phyloP scores from a whole-genome alignment of 2,113 vertebrate genomes.

The Telmatochromis sp. region DNA sequence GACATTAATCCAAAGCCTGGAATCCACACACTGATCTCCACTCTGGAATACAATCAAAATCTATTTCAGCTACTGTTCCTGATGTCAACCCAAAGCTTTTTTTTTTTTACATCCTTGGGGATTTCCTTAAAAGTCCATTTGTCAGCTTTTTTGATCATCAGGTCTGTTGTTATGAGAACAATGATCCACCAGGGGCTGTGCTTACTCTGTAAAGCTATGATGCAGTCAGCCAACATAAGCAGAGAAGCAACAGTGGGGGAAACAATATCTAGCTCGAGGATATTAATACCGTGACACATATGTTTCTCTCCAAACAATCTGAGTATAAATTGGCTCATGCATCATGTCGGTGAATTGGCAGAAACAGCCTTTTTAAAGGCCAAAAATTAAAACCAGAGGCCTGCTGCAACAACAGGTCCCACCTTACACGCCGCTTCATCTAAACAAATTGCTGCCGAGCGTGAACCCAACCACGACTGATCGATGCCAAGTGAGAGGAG shows the following conservation, averaged over 20 bases:
- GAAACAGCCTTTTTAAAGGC: neutral
- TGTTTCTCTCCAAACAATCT: neutral
- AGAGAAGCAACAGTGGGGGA: neutral
- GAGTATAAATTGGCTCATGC: neutral
- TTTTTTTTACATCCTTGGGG: neutral
- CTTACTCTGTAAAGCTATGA: slow-evolving; percentile 9
- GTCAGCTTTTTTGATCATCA: neutral
- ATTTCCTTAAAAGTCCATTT: slow-evolving; percentile 1
- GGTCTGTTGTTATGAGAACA: slow-evolving; percentile 34
- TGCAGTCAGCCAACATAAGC: neutral
- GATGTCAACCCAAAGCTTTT: neutral
- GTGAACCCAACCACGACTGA: neutral
- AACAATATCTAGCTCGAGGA: neutral
- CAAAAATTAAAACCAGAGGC: neutral
- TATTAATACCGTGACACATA: neutral
- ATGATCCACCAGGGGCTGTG: slow-evolving; percentile 66
- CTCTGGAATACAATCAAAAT: neutral
- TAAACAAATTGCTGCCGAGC: neutral
- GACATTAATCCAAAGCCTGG: neutral
- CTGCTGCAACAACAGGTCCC: neutral
- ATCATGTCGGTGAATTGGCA: neutral
- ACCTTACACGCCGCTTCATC: neutral
- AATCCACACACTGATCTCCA: neutral
- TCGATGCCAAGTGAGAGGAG: neutral
- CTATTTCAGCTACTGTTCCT: neutral